Evolutionary conservation across 2,113 vertebrate species (phyloP), one percentile per base, ranked within the genome.

Genomic region (Tragelaphus imberbis): DNA sequence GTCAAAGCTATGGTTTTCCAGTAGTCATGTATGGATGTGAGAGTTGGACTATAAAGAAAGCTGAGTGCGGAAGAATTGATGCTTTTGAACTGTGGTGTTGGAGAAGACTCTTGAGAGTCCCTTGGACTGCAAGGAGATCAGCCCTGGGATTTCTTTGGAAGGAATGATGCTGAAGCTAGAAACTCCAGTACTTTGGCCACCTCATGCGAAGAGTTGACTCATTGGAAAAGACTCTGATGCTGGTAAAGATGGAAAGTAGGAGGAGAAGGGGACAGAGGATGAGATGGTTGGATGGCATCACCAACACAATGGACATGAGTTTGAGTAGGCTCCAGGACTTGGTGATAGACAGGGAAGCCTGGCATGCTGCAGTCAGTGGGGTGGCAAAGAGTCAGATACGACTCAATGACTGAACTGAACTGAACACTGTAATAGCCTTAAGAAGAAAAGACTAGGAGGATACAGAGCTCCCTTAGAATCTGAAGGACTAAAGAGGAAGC

Each of bases 51-150:
- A 19, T 71, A 71, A 71, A 36, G 65, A 36, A 68, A 36, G n/a
- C 65, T 71, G n/a, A 71, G n/a, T 0, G 0, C 9, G 0, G 5
- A 71, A 71, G 65, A 71, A 40, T 12, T 71, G 5, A 40, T 40
- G 68, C n/a, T 71, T 71, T 40, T 71, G n/a, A 71, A 71, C 68
- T 71, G n/a, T 71, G 19, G n/a, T 40, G 19, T 12, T 71, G n/a
- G 68, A 71, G n/a, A 71, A 71, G 19, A 71, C 68, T 71, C 68
- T 71, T 71, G 9, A 71, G n/a, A 71, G 68, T 40, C 10, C n/a
- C 68, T 19, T 40, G n/a, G 68, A 36, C 68, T 71, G 19, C 68
- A 40, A 71, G 65, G 65, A 71, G 68, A 40, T 71, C 40, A 40
- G 40, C 40, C 40, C 40, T 40, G 40, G 40, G 40, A 40, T 40